Percentiles rank a stretch among this genome's conserved stretches.
These are phyloP conservation scores for Stichodactyla mertensii DNA, from an alignment of 64 coral and sea anemone genomes.

Conservation along the genomic window DNA sequence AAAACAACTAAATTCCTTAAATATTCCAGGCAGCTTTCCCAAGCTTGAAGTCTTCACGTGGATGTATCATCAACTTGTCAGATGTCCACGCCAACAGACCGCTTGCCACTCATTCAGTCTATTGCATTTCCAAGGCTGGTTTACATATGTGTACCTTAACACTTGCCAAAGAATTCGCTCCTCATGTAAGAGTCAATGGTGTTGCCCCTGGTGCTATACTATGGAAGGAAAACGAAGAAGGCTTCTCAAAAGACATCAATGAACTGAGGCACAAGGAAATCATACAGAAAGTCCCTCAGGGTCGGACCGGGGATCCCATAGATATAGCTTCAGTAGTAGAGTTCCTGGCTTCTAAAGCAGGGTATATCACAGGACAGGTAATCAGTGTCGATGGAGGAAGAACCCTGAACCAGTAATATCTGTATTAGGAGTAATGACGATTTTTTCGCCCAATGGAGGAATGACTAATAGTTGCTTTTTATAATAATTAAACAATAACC, in stretches of 20 bases:
- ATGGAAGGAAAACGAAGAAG: neutral
- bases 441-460: no score
- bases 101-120: conserved; percentile 35
- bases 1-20: no score
- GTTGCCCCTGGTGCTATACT: conserved; percentile 16
- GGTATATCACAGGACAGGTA: conserved; percentile 59
- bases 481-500: no score
- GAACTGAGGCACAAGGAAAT: neutral
- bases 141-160: conserved; percentile 69
- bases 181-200: conserved; percentile 59
- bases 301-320: conserved; percentile 6
- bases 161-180: conserved; percentile 65
- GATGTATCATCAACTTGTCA: conserved; percentile 63
- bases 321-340: conserved; percentile 33
- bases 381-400: conserved; percentile 63
- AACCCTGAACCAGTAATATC: conserved; percentile 45
- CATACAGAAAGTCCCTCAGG: conserved; percentile 41
- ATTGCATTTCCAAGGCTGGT: conserved; percentile 73
- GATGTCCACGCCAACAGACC: conserved; percentile 64
- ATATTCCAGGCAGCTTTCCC: conserved; percentile 64
- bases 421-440: no score
- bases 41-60: conserved; percentile 43
- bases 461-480: no score
- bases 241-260: neutral
- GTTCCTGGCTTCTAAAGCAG: conserved; percentile 9